Base-by-base conservation (phyloP, 2,888 invertebrate species). In the Arctia plantaginis region DNA sequence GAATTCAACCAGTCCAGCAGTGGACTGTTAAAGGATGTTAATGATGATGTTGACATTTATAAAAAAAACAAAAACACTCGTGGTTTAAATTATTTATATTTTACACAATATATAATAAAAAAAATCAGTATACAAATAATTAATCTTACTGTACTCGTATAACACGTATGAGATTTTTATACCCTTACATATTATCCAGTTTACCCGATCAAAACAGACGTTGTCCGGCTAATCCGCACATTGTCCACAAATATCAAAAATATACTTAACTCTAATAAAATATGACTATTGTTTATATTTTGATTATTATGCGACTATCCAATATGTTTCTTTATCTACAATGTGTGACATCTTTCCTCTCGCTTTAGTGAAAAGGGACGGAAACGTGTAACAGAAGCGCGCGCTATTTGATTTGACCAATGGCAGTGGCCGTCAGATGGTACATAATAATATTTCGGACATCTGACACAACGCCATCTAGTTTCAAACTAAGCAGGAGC, bases 41-140 rank as follows among this genome's bases (percentile, higher is more conserved):
- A 35, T 35, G 35, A 35, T 6, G 35, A 35, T 35, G 6, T 4
- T 35, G 3, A 35, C 6, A 35, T 35, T 2, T 27, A 0, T 15
- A 41, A 18, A 69, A 3, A 27, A 69, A n/a, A 47, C 2, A 13
- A 69, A n/a, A 3, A 0, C 35, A 8, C 18, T 20, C 27, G 7
- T 47, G 27, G 15, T 62, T 44, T 33, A 47, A 47, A 59, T 81
- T 73, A 76, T 1, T 39, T 77, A 79, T 83, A 83, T 74, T 82
- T 81, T 78, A 83, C 72, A 81, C 76, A 77, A 67, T 80, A 77
- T 23, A 75, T 77, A 80, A 23, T 51, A 51, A 51, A 35, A 82
- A n/a, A 71, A 78, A 27, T 82, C 76, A 81, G 76, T 82, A 82
- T 72, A 83, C 69, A 78, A 77, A 83, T 74, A 76, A 64, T 69